Percentiles rank a stretch among this genome's conserved stretches.
These are phyloP conservation scores for Ochotona curzoniae DNA, from an alignment of 2,113 vertebrate genomes.

Conservation along the genomic window DNA sequence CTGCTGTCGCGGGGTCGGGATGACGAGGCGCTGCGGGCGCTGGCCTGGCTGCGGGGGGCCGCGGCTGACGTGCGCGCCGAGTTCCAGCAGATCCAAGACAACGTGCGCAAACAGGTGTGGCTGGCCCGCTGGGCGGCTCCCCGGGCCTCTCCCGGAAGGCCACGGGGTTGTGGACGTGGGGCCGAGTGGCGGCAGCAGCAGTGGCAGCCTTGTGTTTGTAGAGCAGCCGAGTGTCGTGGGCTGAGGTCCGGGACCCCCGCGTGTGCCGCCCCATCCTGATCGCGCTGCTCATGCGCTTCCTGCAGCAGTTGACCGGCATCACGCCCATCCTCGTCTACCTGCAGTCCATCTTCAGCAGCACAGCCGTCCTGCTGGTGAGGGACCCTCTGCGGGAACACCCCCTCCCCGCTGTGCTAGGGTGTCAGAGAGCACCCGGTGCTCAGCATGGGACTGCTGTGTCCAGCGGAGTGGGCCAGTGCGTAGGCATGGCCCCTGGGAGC, in stretches of 20 bases:
- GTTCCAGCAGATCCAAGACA: slow-evolving; percentile 87
- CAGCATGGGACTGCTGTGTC: too few species aligned
- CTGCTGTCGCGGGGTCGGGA: slow-evolving; percentile 90
- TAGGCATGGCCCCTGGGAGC: background rate
- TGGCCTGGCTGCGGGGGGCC: slow-evolving; percentile 92
- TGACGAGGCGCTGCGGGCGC: slow-evolving; percentile 85
- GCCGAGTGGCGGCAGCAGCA: background rate
- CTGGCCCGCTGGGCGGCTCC: background rate
- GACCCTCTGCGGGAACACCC: background rate
- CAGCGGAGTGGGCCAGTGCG: background rate
- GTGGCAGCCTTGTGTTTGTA: slow-evolving; percentile 47
- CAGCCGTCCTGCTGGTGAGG: slow-evolving; percentile 88
- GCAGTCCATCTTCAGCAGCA: slow-evolving; percentile 92
- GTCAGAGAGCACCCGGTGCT: too few species aligned
- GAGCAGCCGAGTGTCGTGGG: slow-evolving; percentile 85
- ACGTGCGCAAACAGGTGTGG: slow-evolving; percentile 85
- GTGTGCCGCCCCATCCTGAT: slow-evolving; percentile 92
- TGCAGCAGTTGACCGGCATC: slow-evolving; percentile 96
- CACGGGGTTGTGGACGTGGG: background rate
- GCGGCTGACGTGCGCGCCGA: slow-evolving; percentile 86
- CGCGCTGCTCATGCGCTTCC: slow-evolving; percentile 92
- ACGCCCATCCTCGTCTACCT: slow-evolving; percentile 94
- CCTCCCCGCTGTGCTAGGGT: too few species aligned
- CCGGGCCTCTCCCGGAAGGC: background rate
- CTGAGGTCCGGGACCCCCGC: slow-evolving; percentile 87